Evolutionary conservation across 2,888 invertebrate species (phyloP).

Genomic region (Stomorhina lunata): DNA sequence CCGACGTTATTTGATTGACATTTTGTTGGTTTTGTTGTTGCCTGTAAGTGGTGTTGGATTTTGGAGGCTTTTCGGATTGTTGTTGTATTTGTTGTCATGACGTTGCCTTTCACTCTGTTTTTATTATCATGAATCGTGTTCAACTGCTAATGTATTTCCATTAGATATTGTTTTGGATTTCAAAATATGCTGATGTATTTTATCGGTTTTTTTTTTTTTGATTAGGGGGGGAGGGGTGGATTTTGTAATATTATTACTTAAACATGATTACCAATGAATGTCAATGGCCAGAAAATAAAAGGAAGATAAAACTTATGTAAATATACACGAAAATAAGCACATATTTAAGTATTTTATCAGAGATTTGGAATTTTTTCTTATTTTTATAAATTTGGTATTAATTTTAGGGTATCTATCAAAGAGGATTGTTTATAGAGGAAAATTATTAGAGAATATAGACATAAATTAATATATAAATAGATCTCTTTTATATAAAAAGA

Average conservation of each 20-base stretch:
- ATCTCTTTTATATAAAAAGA: no score
- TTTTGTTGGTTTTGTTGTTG: not conserved
- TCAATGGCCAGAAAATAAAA: not conserved
- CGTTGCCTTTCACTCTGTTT: not conserved
- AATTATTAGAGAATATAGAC: no score
- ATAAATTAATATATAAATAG: no score
- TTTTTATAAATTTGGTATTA: no score
- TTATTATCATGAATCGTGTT: not conserved
- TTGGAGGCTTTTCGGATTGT: not conserved
- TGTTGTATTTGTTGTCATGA: not conserved
- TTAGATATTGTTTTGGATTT: not conserved
- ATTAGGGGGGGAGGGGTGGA: no score
- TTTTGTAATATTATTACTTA: slow-evolving; percentile 10
- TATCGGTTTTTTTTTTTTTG: not conserved
- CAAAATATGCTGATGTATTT: not conserved
- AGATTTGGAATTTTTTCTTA: not conserved
- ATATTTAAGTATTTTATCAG: not conserved
- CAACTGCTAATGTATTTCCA: slow-evolving; percentile 6
- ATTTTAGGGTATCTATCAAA: not conserved
- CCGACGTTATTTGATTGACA: slow-evolving; percentile 4
- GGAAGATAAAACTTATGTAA: no score
- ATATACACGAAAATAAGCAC: not conserved
- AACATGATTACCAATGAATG: slow-evolving; percentile 3
- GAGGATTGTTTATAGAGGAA: not conserved
- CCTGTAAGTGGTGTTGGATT: not conserved